A percentile compares a stretch with the other conserved stretches of the same genome.
These are phyloP conservation scores for Chrysomela aeneicollis DNA, from an alignment of 2,888 invertebrate genomes.

Conservation along the genomic window DNA sequence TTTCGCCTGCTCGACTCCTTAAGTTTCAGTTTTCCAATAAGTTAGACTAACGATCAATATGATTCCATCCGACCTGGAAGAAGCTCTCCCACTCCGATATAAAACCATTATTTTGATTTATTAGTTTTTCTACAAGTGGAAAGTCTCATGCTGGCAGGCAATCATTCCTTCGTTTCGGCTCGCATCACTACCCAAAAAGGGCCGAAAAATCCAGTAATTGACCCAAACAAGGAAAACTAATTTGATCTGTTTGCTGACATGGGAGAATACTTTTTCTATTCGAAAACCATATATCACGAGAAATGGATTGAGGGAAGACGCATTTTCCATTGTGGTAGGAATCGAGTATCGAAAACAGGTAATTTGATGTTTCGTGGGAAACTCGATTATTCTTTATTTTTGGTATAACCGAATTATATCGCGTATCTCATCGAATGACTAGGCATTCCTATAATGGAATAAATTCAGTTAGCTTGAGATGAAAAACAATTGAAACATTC, in stretches of 20 bases:
- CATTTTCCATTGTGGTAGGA: background rate
- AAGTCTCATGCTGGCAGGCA: background rate
- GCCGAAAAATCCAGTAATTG: background rate
- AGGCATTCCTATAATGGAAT: too few species aligned
- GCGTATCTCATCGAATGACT: too few species aligned
- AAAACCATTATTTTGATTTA: conserved; percentile 4
- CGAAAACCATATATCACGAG: background rate
- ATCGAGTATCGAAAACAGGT: background rate
- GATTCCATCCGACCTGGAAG: background rate
- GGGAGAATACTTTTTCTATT: background rate
- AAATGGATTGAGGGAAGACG: background rate
- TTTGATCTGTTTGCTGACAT: background rate
- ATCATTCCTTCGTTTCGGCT: background rate
- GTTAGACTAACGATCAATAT: background rate
- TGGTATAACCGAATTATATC: too few species aligned
- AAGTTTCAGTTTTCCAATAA: background rate
- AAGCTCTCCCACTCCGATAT: background rate
- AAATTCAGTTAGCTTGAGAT: too few species aligned
- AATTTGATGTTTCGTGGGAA: background rate
- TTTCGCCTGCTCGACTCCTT: background rate
- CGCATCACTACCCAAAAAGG: background rate
- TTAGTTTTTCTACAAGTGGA: conserved; percentile 4
- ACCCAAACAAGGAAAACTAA: conserved; percentile 5
- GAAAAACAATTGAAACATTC: too few species aligned
- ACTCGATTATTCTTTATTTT: too few species aligned